Evolutionary conservation across 2,113 vertebrate species (phyloP).

Genomic region (Ceyx margarethae): DNA sequence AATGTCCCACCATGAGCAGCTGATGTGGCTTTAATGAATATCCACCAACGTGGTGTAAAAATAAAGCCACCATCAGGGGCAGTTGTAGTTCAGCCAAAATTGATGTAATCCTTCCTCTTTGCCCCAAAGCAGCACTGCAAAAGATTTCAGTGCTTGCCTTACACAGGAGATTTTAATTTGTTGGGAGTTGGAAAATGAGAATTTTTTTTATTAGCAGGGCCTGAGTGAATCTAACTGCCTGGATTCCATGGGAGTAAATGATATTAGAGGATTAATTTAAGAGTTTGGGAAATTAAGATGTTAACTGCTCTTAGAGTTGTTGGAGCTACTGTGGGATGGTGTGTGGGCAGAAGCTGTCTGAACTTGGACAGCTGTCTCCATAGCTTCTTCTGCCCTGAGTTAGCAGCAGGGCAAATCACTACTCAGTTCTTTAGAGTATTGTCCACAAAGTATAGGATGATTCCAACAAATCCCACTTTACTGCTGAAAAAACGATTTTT

Average conservation of each 20-base stretch:
- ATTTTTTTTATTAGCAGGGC: neutral
- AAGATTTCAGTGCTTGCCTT: neutral
- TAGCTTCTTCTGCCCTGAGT: neutral
- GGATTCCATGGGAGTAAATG: neutral
- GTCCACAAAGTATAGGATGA: neutral
- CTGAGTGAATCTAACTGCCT: neutral
- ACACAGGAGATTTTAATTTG: neutral
- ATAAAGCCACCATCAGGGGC: constrained; percentile 30
- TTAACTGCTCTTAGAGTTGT: neutral
- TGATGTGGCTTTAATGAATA: constrained; percentile 48
- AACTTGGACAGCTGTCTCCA: neutral
- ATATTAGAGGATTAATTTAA: neutral
- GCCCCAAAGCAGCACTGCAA: neutral
- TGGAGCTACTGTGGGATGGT: neutral
- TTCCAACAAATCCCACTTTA: neutral
- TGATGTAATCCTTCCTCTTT: constrained; percentile 2
- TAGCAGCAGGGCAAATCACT: neutral
- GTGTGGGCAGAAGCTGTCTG: neutral
- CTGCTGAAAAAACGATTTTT: accelerated
- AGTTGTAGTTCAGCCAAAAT: constrained; percentile 32
- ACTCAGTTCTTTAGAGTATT: neutral
- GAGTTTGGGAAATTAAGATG: neutral
- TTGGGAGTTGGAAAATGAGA: neutral
- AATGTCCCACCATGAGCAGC: constrained; percentile 52
- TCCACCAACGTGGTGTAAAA: constrained; percentile 51